Base-by-base conservation (phyloP, 2,888 invertebrate genomes). In the Apantesis nais region DNA sequence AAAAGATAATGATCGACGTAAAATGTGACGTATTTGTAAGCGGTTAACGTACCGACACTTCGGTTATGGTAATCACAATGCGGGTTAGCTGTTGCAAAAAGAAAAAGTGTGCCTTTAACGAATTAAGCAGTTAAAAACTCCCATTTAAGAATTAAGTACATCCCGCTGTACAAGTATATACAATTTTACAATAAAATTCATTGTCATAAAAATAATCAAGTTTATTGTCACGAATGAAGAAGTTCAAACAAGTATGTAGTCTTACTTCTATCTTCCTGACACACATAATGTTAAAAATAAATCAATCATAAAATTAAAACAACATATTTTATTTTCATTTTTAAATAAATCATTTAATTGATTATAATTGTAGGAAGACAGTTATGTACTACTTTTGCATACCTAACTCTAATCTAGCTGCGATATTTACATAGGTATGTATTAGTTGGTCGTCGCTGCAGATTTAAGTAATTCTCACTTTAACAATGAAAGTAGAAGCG, bases 1-100 rank as follows among this genome's bases (percentile, higher is more conserved):
- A 71, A 65, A 70, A 70, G 88, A 87, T 87, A 76, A 74, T 66
- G 73, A 88, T 87, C 87, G 78, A 82, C 82, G 80, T 82, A 85
- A 85, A 74, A 75, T 62, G 78, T 85, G 79, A 79, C 80, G 80
- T 80, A 82, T 90, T 90, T 85, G 89, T 90, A 90, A 86, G 87
- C 90, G 80, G 84, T 80, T 73, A 83, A 79, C 86, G 90, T 83
- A 78, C 88, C 75, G 78, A 79, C 79, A 82, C 82, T 82, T 82
- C 85, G 83, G 81, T 80, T 83, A 86, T 86, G 74, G 62, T 77
- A 79, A 78, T 78, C 74, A 55, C 41, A n/a, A 90, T 90, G 91
- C 90, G 91, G 90, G 90, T 71, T 71, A 71, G 76, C 83, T 77
- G 78, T 78, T 81, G 83, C 80, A 83, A 82, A 78, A 83, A 83